Percentiles rank a stretch among this genome's conserved stretches.
Evolutionary conservation across 2,797 vertebrate species (phyloP).

Genomic region (Anas capensis): DNA sequence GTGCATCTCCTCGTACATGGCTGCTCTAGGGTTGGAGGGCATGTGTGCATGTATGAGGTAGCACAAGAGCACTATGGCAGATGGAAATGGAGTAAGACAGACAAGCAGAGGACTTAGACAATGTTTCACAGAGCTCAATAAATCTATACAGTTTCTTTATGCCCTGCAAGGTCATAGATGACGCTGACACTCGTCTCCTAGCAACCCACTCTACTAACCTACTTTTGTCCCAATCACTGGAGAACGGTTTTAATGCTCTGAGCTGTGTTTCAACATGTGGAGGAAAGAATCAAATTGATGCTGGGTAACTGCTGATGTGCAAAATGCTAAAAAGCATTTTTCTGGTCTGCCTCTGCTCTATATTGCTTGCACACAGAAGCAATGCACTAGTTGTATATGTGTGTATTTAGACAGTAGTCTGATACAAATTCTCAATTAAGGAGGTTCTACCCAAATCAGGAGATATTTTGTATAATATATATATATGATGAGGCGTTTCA

Average conservation of each 20-base stretch:
- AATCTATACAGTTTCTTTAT: slow-evolving; percentile 84
- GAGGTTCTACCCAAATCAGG: neutral
- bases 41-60: slow-evolving; percentile 20
- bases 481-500: neutral
- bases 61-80: slow-evolving; percentile 51
- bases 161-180: slow-evolving; percentile 84
- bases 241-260: slow-evolving; percentile 82
- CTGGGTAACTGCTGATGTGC: slow-evolving; percentile 60
- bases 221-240: slow-evolving; percentile 83
- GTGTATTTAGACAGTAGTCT: neutral
- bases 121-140: slow-evolving; percentile 80
- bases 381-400: accelerated
- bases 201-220: slow-evolving; percentile 86
- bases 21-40: neutral
- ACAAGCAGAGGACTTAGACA: slow-evolving; percentile 76
- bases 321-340: slow-evolving; percentile 61
- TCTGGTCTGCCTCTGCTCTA: slow-evolving; percentile 6
- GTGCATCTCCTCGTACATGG: neutral
- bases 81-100: slow-evolving; percentile 79
- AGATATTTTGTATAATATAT: neutral
- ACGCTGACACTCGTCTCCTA: slow-evolving; percentile 84
- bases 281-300: slow-evolving; percentile 73
- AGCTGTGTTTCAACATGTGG: slow-evolving; percentile 78
- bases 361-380: neutral
- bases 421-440: neutral